Base-by-base conservation (phyloP, 2,113 vertebrate species). In the Heterotis niloticus region DNA sequence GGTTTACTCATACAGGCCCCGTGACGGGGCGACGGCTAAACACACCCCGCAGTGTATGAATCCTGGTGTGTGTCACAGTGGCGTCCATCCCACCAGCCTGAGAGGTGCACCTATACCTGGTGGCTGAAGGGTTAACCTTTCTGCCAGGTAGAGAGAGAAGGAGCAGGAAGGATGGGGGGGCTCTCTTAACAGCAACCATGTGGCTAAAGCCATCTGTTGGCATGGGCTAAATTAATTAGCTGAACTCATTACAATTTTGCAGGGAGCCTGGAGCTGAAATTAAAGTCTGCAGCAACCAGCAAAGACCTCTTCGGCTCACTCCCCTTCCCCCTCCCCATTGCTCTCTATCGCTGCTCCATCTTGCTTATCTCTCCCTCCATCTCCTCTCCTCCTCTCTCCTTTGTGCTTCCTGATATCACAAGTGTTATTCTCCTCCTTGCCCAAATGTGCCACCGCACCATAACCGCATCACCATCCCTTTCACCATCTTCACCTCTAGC, bases 191-290 rank as follows among this genome's bases (percentile, higher is more conserved):
- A 84, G 83, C 82, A 89, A 87, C 87, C 91, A 91, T 91, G 92
- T 89, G 89, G 91, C 85, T 91, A 91, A 85, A 89, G 91, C 91
- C 92, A 93, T 92, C 92, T 93, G 92, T 90, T 92, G 89, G 90
- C 87, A 90, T 87, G 87, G 87, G 86, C 87, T 88, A 93, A 91
- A 91, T 92, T 91, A 93, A 93, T 92, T 91, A 92, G 89, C 89
- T 92, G 85, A 86, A 88, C 89, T 91, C 87, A 90, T 89, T 91
- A 89, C 83, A 86, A 90, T 86, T 90, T 90, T 89, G 86, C 84
- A 86, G 88, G 87, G 86, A 85, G 85, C 87, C 84, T 88, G 83
- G 83, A 89, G 84, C 87, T 80, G 83, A 85, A 89, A 90, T 81
- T 87, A 89, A 84, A 87, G 82, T 84, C 84, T 82, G 79, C 79